Evolutionary conservation across 2,797 vertebrate species (phyloP).

Genomic region (Sternarchorhynchus goeldii): DNA sequence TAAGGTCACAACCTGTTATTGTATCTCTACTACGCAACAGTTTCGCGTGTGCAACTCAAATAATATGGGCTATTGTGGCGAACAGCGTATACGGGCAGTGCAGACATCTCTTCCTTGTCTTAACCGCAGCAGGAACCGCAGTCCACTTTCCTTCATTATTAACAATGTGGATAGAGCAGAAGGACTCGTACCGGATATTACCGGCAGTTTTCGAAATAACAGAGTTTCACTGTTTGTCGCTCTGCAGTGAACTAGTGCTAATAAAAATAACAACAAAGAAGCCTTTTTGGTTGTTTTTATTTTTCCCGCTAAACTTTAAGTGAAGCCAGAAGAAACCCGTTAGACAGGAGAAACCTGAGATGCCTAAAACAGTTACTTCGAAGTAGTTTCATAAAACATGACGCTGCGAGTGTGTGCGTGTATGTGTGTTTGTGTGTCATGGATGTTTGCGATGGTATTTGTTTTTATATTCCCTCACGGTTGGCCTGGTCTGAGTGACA

Average conservation of each 20-base stretch:
- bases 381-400: constrained; percentile 61
- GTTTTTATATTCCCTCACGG: constrained; percentile 46
- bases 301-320: constrained; percentile 43
- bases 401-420: constrained; percentile 45
- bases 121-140: no score
- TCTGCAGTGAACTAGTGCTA: no score
- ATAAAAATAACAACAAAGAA: constrained; percentile 8
- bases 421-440: constrained; percentile 26
- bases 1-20: background rate
- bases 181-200: background rate
- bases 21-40: no score
- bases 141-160: no score
- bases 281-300: constrained; percentile 17
- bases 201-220: background rate
- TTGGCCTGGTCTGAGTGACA: constrained; percentile 37
- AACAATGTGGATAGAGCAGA: background rate
- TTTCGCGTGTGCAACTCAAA: no score
- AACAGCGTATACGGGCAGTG: no score
- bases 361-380: constrained; percentile 70
- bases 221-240: background rate
- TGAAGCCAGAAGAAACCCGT: constrained; percentile 67
- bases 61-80: no score
- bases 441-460: constrained; percentile 32
- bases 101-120: no score
- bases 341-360: constrained; percentile 72